Conservation (phyloP, 2,113 vertebrate species). For the Vulpes lagopus region DNA sequence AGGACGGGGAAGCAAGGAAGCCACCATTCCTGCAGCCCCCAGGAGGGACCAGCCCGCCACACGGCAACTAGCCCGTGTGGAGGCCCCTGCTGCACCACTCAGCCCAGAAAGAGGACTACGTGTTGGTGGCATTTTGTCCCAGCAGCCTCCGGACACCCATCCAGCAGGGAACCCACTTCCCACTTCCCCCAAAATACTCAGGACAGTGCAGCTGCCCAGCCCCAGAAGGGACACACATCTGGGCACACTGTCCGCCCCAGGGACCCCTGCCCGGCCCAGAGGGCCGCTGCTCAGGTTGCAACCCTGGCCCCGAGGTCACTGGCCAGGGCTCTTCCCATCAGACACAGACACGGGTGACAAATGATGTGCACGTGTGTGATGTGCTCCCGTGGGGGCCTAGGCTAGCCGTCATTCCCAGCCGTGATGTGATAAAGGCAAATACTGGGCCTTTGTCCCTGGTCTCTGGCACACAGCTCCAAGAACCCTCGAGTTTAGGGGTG, state of each 20-base stretch:
- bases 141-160: not conserved
- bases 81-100: too few species aligned
- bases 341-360: not conserved
- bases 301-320: not conserved
- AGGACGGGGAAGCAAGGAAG: not conserved
- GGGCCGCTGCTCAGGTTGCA: not conserved
- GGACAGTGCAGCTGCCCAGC: not conserved
- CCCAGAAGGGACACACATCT: not conserved
- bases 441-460: not conserved
- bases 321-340: too few species aligned
- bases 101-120: too few species aligned
- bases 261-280: not conserved
- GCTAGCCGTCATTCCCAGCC: not conserved
- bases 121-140: too few species aligned
- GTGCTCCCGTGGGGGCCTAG: not conserved
- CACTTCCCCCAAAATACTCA: not conserved
- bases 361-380: not conserved
- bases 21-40: not conserved
- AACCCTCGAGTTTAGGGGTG: not conserved
- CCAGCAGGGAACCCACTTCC: not conserved
- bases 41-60: not conserved
- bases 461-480: not conserved
- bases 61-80: not conserved
- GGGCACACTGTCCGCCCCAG: too few species aligned
- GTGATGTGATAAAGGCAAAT: not conserved